A percentile compares a stretch with the other conserved stretches of the same genome.
These are phyloP conservation scores for Epicauta chinensis DNA, from an alignment of 1,140 invertebrate species.

Conservation along the genomic window DNA sequence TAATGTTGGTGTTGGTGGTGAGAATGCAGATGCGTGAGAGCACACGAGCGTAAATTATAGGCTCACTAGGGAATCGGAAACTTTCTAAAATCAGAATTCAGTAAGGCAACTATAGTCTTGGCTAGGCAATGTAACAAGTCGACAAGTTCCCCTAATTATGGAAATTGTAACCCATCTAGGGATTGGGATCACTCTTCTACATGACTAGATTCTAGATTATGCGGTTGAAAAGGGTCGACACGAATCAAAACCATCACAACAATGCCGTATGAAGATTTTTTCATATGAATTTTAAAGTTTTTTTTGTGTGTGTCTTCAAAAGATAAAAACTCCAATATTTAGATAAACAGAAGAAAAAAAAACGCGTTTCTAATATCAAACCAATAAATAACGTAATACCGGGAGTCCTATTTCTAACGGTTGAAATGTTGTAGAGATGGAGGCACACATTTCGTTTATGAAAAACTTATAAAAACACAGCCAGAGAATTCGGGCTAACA, in stretches of 20 bases:
- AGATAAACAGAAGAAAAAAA: too few relatives aligned
- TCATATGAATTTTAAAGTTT: too few relatives aligned
- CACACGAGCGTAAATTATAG: constrained; percentile 19
- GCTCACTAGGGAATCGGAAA: constrained; percentile 13
- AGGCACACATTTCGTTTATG: constrained; percentile 4
- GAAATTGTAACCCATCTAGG: constrained; percentile 6
- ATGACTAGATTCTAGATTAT: too few relatives aligned
- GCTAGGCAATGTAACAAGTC: neutral
- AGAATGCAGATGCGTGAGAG: constrained; percentile 19
- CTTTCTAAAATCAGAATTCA: constrained; percentile 7
- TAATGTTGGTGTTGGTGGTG: too few relatives aligned
- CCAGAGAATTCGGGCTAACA: constrained; percentile 4
- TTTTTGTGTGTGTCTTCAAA: too few relatives aligned
- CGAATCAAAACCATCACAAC: too few relatives aligned
- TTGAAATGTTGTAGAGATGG: constrained; percentile 7
- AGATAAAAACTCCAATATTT: too few relatives aligned
- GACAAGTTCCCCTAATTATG: constrained; percentile 15
- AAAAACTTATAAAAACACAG: constrained; percentile 6
- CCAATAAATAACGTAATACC: constrained; percentile 13
- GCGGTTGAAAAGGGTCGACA: too few relatives aligned
- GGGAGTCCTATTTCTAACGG: constrained; percentile 7
- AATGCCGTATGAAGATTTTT: too few relatives aligned
- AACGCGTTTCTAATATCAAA: too few relatives aligned
- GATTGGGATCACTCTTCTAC: too few relatives aligned
- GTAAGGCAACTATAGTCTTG: too few relatives aligned